Base-by-base conservation (phyloP, 1,140 invertebrate species). In the Hylyphantes graminicola region DNA sequence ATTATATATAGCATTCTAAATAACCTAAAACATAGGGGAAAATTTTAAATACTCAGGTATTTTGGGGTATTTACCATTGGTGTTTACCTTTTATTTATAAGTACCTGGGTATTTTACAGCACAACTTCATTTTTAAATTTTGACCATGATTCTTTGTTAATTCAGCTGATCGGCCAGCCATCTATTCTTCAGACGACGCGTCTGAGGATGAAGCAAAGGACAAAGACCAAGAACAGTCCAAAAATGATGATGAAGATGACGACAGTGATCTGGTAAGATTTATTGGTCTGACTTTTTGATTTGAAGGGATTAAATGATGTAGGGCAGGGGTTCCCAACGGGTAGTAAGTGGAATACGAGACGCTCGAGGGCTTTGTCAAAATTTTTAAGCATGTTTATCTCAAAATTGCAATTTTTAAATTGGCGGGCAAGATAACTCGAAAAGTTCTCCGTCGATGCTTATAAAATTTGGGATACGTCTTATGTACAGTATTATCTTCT, bases 141-240 rank as follows among this genome's bases (percentile, higher is more conserved):
- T 67, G 64, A 67, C 35, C 8, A n/a, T 67, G 15, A 17, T 19
- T 12, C n/a, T 67, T 19, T 67, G 15, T 67, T 67, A 12, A 7
- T 19, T 54, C 9, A 53, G 53, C 17, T 73, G 51, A 10, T 17
- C 13, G 10, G 48, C 50, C 9, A 73, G 70, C 50, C n/a, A 97
- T 97, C 89, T 98, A 98, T 90, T 97, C 96, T 0, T 96, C 95
- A 0, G 96, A 97, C 86, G 95, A 96, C 85, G 95, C 93, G 8
- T 96, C 96, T 0, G 96, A 97, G 87, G 96, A 97, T 87, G 93
- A 93, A 0, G 92, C 92, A 7, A 92, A 94, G 86, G 92, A 92
- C 15, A 94, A 95, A 82, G 93, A 94, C 77, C 90, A 93, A 54
- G 94, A 95, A 88, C 94, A 95, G 88, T 93, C 94, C 5, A 96